Base-by-base conservation (phyloP, 2,888 invertebrate species). In the Craniophora ligustri region DNA sequence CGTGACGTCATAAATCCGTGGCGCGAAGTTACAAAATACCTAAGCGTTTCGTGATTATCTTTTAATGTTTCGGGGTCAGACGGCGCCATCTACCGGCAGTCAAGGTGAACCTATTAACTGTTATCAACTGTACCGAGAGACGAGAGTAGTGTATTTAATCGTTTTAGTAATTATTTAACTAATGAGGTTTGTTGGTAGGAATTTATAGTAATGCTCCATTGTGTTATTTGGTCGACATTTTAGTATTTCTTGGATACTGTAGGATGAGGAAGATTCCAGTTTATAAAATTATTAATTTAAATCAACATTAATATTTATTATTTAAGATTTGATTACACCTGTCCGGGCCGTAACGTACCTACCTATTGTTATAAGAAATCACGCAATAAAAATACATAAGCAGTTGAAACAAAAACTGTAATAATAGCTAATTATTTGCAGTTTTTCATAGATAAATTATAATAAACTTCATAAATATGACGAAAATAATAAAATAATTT, bases 11-110 rank as follows among this genome's bases (percentile, higher is more conserved):
- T 39, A 31, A 47, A 51, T 57, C 21, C 46, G 55, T 48, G 32
- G 32, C 41, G 26, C 49, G 63, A 60, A 32, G 23, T 63, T 63
- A 56, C 59, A 73, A 62, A 70, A 67, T 54, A 26, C 5, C 26
- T 26, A 48, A 63, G 31, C 44, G 44, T 56, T 56, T 72, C 71
- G 67, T 72, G 71, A 73, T 72, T 62, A 64, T 61, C 39, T 60
- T 39, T 51, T 59, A 55, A 62, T 61, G 61, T 64, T 72, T 73
- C 50, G 67, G 58, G 72, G 70, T 66, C 71, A 72, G 21, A 50
- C 47, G 28, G 31, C 40, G 50, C 60, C 67, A 59, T 57, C 61
- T 64, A 58, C 28, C 45, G 71, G 41, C 47, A 32, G 61, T 59
- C 74, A 73, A 72, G 72, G 72, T 67, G 55, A 72, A 49, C 28